These are phyloP conservation scores for Ypsolopha scabrella DNA, from an alignment of 2,888 invertebrate genomes.

Conservation along the genomic window DNA sequence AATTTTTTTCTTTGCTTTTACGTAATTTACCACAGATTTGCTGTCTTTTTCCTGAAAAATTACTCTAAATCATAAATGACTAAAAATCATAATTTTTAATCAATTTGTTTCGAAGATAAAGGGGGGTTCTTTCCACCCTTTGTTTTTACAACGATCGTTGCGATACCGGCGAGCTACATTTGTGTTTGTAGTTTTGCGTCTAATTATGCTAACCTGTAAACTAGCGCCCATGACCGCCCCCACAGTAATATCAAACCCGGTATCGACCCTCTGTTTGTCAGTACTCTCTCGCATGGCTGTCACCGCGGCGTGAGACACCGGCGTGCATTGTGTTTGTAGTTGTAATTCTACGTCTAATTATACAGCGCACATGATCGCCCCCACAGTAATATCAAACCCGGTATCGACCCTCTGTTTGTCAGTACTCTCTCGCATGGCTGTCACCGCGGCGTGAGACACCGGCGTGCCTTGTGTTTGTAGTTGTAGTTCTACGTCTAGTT, in stretches of 20 bases:
- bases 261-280: constrained; percentile 66
- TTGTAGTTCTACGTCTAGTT: too few species aligned
- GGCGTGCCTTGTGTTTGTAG: background rate
- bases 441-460: background rate
- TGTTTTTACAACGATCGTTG: too few species aligned
- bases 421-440: constrained; percentile 73
- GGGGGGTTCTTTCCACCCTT: too few species aligned
- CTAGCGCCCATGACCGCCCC: constrained; percentile 77
- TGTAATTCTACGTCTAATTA: background rate
- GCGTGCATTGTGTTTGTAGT: background rate
- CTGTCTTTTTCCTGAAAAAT: too few species aligned
- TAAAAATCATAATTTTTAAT: too few species aligned
- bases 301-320: background rate
- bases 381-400: constrained; percentile 74
- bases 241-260: constrained; percentile 74
- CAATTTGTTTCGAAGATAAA: too few species aligned
- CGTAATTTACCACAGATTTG: too few species aligned
- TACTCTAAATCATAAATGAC: too few species aligned
- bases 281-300: constrained; percentile 73
- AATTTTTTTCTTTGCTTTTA: too few species aligned
- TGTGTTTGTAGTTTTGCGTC: too few species aligned
- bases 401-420: constrained; percentile 62
- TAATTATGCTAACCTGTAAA: constrained; percentile 67
- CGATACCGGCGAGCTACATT: background rate
- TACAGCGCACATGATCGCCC: constrained; percentile 73